Conservation (phyloP, 2,113 vertebrate species). For the Arothron firmamentum region DNA sequence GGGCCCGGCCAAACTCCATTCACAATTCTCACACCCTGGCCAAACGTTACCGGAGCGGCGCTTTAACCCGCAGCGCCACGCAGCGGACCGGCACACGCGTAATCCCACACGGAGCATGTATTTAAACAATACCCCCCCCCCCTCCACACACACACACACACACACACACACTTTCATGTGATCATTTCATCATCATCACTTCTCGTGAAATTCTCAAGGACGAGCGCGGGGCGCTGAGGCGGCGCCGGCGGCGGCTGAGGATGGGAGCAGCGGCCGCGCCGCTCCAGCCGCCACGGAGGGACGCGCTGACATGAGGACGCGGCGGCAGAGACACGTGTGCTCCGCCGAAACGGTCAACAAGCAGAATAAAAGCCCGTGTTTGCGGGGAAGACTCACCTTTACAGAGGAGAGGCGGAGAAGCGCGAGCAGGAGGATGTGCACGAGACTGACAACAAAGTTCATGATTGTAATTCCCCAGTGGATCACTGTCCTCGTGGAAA, state of each 20-base stretch:
- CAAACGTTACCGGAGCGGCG: neutral
- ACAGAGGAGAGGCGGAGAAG: slow-evolving; percentile 64
- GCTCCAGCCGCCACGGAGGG: no score
- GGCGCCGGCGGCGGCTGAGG: no score
- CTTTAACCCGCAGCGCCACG: neutral
- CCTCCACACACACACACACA: no score
- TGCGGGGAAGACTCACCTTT: slow-evolving; percentile 56
- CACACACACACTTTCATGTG: no score
- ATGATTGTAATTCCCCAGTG: slow-evolving; percentile 70
- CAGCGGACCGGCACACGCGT: neutral
- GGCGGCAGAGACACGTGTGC: neutral
- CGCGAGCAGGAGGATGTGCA: slow-evolving; percentile 66
- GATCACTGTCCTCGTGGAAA: slow-evolving; percentile 32
- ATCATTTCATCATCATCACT: no score
- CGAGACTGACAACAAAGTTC: slow-evolving; percentile 73
- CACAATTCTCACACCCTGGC: neutral
- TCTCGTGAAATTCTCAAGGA: no score
- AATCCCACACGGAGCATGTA: no score
- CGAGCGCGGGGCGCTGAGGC: no score
- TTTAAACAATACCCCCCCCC: no score
- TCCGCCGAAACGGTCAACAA: no score
- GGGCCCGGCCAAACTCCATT: neutral
- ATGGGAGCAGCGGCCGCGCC: no score
- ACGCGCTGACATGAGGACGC: neutral
- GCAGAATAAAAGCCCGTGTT: neutral